Evolutionary conservation across 2,797 vertebrate genomes (phyloP).

Genomic region (Rhinophrynus dorsalis): DNA sequence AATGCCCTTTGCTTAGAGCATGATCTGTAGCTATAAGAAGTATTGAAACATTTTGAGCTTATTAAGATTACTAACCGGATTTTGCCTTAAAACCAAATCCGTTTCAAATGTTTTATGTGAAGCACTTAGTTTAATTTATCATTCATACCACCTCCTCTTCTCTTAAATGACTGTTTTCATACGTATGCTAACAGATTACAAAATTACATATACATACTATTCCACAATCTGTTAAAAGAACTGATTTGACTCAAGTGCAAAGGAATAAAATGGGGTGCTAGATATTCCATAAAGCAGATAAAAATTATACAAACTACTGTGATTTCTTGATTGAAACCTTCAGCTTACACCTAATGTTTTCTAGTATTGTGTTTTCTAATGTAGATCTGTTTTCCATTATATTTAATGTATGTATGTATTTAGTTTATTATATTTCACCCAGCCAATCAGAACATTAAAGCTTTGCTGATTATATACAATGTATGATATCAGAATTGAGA

Average conservation of each 20-base stretch:
- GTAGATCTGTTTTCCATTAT: background rate
- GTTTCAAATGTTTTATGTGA: too few relatives aligned
- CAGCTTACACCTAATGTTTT: background rate
- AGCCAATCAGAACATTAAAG: too few relatives aligned
- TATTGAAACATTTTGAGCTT: too few relatives aligned
- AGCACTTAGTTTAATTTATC: background rate
- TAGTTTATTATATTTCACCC: too few relatives aligned
- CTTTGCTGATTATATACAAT: too few relatives aligned
- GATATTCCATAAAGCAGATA: background rate
- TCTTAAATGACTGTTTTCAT: conserved; percentile 1
- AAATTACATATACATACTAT: background rate
- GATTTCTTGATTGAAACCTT: background rate
- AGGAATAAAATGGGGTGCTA: background rate
- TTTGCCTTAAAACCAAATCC: too few relatives aligned
- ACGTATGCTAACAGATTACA: background rate
- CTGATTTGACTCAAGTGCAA: background rate
- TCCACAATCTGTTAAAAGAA: background rate
- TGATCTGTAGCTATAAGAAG: too few relatives aligned
- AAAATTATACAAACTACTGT: background rate
- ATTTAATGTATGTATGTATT: too few relatives aligned
- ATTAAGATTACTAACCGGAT: too few relatives aligned
- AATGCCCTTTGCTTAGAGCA: too few relatives aligned
- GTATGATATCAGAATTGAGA: too few relatives aligned
- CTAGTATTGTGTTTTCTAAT: background rate
- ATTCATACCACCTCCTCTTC: background rate